phyloP scores from a whole-genome alignment of 2,888 invertebrate genomes.

The Pterostichus niger region DNA sequence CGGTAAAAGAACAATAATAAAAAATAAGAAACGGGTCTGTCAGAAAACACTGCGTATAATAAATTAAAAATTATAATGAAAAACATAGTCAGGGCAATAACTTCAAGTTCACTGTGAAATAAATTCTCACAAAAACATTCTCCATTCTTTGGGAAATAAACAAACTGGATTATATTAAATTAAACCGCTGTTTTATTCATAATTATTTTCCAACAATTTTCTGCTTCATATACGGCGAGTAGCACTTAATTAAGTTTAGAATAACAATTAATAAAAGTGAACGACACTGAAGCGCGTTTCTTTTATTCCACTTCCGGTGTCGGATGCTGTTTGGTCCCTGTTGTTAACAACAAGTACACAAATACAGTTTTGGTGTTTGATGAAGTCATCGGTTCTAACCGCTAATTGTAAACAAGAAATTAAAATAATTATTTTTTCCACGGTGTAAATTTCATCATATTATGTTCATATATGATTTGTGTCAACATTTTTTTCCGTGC shows the following conservation, averaged over 20 bases:
- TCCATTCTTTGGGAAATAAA: not conserved
- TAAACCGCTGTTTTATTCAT: not conserved
- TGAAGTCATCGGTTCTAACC: conserved; percentile 12
- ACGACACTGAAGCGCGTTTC: conserved; percentile 26
- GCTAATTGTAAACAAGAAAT: not conserved
- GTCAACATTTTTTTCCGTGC: not conserved
- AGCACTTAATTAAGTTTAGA: conserved; percentile 3
- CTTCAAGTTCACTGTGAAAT: not conserved
- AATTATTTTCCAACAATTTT: not conserved
- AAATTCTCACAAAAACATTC: conserved; percentile 3
- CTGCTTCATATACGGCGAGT: not conserved
- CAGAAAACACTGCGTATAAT: no score
- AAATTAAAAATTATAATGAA: no score
- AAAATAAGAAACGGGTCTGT: no score
- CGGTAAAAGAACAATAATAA: no score
- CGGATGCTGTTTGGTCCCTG: conserved; percentile 18
- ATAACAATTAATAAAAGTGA: conserved; percentile 38
- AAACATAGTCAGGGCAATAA: not conserved
- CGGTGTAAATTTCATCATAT: not conserved
- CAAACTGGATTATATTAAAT: conserved; percentile 12
- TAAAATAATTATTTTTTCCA: not conserved
- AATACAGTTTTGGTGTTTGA: not conserved
- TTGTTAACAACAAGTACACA: conserved; percentile 8
- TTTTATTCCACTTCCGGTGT: conserved; percentile 37
- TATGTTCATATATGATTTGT: not conserved